Base-by-base conservation (phyloP, 2,113 vertebrate genomes). In the Ammodramus savannarum region DNA sequence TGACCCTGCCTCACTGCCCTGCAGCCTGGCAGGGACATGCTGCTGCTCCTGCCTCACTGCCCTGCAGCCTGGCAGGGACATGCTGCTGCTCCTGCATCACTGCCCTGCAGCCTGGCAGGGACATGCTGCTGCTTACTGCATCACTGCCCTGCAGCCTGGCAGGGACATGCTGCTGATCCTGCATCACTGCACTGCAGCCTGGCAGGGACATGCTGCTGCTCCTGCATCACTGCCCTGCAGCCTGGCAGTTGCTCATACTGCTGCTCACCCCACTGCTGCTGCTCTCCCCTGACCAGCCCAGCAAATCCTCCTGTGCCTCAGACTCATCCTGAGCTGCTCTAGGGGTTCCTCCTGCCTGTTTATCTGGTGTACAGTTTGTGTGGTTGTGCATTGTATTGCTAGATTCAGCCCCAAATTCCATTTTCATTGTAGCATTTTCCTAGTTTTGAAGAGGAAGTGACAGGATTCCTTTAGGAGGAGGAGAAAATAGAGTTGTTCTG, bases 361-460 rank as follows among this genome's bases (percentile, higher is more conserved):
- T 11, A 26, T 49, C 32, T 18, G 1, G 0, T 7, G 7, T 26
- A 23, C 19, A 17, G 17, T 74, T 65, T 36, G 21, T 55, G 61
- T 72, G 71, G 9, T 61, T 29, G 0, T 59, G 22, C 11, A 3
- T 46, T 38, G 6, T 1, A 0, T 34, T n/a, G 32, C 41, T 8
- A 41, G 16, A 11, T 54, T 66, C 27, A 39, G 54, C 44, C 58
- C 31, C 49, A 65, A 34, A 65, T 57, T 44, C 36, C 31, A 44
- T 27, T 49, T 52, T 25, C 8, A 9, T 14, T 75, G 21, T 32
- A 26, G 36, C 4, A 7, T 41, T 71, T 74, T 59, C 41, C 34
- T 46, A 5, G 21, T 69, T 84, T 69, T 57, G 27, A 57, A 29
- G 44, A 79, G 36, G 31, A 89, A 75, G 19, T 39, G 17, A 18